These are phyloP conservation scores for Halyomorpha halys DNA, from an alignment of 1,140 invertebrate genomes.

Conservation along the genomic window DNA sequence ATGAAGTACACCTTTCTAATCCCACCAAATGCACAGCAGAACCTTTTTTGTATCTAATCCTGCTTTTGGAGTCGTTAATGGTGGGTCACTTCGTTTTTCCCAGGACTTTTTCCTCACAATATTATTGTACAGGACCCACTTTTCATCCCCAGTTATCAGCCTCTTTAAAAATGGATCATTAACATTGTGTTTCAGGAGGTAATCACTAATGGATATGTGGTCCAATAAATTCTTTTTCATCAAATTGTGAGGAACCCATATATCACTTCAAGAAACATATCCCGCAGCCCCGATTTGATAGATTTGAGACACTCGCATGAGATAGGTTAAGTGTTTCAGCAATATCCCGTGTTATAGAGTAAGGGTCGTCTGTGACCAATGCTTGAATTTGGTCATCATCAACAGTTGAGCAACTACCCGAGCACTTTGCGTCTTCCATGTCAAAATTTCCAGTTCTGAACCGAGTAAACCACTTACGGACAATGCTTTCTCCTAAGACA, in stretches of 20 bases:
- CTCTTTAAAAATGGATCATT: neutral
- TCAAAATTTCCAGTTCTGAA: too few relatives aligned
- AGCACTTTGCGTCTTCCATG: too few relatives aligned
- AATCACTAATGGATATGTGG: neutral
- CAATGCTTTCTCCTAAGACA: too few relatives aligned
- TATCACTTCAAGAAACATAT: constrained; percentile 2
- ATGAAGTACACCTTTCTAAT: neutral
- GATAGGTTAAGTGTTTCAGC: neutral
- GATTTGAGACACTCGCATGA: neutral
- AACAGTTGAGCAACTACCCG: too few relatives aligned
- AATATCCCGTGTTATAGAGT: too few relatives aligned
- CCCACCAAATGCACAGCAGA: neutral
- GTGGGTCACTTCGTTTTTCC: neutral
- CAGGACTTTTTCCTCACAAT: neutral
- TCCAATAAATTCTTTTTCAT: neutral
- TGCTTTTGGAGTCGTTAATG: neutral
- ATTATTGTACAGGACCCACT: neutral
- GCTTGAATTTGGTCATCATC: too few relatives aligned
- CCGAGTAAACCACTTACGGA: too few relatives aligned
- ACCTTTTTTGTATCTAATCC: neutral
- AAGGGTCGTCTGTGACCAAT: too few relatives aligned
- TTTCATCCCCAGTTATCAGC: neutral
- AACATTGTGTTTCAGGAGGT: too few relatives aligned
- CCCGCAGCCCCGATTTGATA: neutral
- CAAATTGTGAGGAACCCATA: neutral